These are phyloP conservation scores for Galagoides demidoff DNA, from an alignment of 2,797 vertebrate species.

Conservation along the genomic window DNA sequence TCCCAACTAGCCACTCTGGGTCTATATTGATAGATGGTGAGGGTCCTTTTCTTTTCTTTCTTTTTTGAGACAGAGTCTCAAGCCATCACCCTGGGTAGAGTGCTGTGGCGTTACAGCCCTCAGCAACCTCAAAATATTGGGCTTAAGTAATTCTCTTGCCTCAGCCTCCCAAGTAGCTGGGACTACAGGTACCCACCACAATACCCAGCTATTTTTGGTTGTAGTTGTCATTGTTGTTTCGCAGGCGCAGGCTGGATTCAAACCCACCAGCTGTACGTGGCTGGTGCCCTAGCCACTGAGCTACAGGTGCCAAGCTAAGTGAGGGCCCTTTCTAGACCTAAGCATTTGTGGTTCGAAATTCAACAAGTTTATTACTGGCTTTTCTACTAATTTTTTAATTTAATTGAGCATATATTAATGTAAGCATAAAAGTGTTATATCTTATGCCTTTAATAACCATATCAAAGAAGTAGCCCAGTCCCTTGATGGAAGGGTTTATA, in stretches of 20 bases:
- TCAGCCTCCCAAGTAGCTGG: too few relatives aligned
- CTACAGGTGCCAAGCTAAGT: neutral
- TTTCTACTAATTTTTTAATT: neutral
- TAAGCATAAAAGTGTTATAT: conserved; percentile 9
- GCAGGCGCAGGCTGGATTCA: too few relatives aligned
- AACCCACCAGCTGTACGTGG: too few relatives aligned
- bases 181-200: too few relatives aligned
- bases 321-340: neutral
- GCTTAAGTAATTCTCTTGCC: too few relatives aligned
- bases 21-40: neutral
- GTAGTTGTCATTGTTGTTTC: too few relatives aligned
- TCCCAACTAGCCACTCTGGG: neutral
- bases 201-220: too few relatives aligned
- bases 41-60: neutral
- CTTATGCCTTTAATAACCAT: conserved; percentile 13
- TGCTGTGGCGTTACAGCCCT: too few relatives aligned
- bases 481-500: conserved; percentile 20
- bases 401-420: neutral
- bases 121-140: too few relatives aligned
- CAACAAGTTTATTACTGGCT: neutral
- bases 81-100: too few relatives aligned
- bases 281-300: too few relatives aligned
- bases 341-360: conserved; percentile 1
- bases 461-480: neutral
- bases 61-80: too few relatives aligned